These are phyloP conservation scores for Branchellion lobata DNA, from an alignment of 2,888 invertebrate species.

Conservation along the genomic window DNA sequence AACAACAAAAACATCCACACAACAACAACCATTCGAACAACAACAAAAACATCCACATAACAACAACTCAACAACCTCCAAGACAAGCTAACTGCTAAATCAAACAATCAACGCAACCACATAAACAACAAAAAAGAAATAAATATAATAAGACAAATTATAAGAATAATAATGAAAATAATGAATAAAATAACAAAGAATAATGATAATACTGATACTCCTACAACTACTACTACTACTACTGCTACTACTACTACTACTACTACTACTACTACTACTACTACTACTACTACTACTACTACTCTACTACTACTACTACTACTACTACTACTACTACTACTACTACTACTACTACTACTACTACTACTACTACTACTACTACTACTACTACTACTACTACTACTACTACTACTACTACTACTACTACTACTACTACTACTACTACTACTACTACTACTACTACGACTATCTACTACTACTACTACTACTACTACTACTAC, in stretches of 20 bases:
- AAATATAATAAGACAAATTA: no score
- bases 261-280: conserved; percentile 16
- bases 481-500: conserved; percentile 22
- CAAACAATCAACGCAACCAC: no score
- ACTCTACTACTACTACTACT: conserved; percentile 6
- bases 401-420: conserved; percentile 21
- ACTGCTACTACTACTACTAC: conserved; percentile 19
- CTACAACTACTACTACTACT: conserved; percentile 7
- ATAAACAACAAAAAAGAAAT: no score
- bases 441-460: conserved; percentile 22
- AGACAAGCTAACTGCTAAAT: no score
- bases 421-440: conserved; percentile 22
- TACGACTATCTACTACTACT: conserved; percentile 17
- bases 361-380: conserved; percentile 22
- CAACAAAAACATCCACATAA: no score
- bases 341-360: conserved; percentile 16
- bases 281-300: conserved; percentile 22
- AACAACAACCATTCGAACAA: no score
- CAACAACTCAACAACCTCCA: no score
- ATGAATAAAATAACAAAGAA: no score
- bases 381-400: conserved; percentile 22
- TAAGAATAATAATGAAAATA: no score
- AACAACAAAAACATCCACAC: no score
- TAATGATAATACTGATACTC: background rate
- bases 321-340: conserved; percentile 22